Percentiles rank a stretch among this genome's conserved stretches.
phyloP scores from a whole-genome alignment of 2,113 vertebrate genomes.

The Oreotragus oreotragus region DNA sequence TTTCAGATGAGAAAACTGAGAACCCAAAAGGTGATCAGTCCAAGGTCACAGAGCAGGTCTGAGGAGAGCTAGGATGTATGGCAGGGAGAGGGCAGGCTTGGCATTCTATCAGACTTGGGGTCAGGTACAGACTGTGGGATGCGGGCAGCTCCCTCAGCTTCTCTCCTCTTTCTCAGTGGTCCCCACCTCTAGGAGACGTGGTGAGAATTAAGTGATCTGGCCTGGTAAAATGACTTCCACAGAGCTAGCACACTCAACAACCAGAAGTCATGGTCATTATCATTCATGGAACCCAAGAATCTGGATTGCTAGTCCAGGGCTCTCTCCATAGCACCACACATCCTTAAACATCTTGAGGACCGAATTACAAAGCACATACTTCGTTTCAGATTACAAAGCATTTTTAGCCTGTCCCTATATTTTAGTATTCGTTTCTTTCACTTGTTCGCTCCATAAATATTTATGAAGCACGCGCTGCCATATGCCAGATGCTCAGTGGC shows the following conservation, averaged over 20 bases:
- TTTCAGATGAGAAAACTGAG: not conserved
- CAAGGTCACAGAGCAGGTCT: not conserved
- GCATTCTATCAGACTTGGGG: not conserved
- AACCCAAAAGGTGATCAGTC: not conserved
- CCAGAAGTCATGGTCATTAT: not conserved
- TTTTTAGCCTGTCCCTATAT: not conserved
- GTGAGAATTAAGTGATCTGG: not conserved
- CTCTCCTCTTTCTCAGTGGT: not conserved
- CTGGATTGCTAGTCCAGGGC: not conserved
- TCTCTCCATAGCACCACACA: not conserved
- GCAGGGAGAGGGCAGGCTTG: not conserved
- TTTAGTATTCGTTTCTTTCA: not conserved
- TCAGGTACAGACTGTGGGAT: not conserved
- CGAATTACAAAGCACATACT: not conserved
- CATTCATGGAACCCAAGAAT: not conserved
- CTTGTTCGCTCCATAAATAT: not conserved
- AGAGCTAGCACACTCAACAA: not conserved
- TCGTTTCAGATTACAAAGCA: not conserved
- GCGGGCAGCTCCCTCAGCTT: accelerated
- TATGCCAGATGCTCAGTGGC: not conserved
- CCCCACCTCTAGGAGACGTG: not conserved
- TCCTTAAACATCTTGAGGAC: not conserved
- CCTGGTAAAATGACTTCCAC: not conserved
- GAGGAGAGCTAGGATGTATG: accelerated
- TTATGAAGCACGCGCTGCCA: not conserved